phyloP scores from a whole-genome alignment of 2,113 vertebrate genomes.

The Zeus faber region DNA sequence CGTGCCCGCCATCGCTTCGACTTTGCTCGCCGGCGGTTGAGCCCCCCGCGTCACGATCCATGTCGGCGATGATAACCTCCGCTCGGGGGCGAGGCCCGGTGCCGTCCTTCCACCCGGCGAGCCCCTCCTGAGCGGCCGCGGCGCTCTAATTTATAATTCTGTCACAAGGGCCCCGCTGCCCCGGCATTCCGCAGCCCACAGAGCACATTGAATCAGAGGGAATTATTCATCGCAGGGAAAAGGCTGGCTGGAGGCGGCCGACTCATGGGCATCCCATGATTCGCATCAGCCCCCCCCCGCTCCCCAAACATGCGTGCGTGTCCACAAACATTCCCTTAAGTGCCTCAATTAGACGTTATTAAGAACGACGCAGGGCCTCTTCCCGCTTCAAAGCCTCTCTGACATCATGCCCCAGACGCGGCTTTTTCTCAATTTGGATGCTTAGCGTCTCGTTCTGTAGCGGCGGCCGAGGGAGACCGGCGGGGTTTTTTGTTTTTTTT shows the following conservation, averaged over 20 bases:
- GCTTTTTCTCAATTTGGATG: too few species aligned
- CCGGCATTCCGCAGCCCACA: conserved; percentile 53
- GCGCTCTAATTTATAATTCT: too few species aligned
- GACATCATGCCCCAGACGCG: too few species aligned
- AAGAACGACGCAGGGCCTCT: background rate
- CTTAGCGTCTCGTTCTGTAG: too few species aligned
- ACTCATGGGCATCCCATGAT: conserved; percentile 67
- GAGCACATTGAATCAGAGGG: conserved; percentile 35
- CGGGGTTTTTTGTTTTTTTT: too few species aligned
- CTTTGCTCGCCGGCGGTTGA: too few species aligned
- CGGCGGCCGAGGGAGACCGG: too few species aligned
- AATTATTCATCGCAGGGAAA: conserved; percentile 46
- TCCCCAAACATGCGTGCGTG: background rate
- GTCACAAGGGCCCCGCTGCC: conserved; percentile 46
- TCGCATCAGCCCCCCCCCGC: conserved; percentile 30
- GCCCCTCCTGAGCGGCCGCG: too few species aligned
- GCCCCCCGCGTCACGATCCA: conserved; percentile 10
- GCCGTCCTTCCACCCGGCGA: too few species aligned
- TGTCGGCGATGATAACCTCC: conserved; percentile 31
- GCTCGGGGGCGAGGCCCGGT: too few species aligned
- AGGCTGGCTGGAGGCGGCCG: conserved; percentile 30
- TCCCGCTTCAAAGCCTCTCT: background rate
- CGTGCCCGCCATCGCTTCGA: too few species aligned
- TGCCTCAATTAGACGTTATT: background rate
- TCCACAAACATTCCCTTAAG: background rate